Evolutionary conservation across 2,113 vertebrate genomes (phyloP).

Genomic region (Spilogale gracilis): DNA sequence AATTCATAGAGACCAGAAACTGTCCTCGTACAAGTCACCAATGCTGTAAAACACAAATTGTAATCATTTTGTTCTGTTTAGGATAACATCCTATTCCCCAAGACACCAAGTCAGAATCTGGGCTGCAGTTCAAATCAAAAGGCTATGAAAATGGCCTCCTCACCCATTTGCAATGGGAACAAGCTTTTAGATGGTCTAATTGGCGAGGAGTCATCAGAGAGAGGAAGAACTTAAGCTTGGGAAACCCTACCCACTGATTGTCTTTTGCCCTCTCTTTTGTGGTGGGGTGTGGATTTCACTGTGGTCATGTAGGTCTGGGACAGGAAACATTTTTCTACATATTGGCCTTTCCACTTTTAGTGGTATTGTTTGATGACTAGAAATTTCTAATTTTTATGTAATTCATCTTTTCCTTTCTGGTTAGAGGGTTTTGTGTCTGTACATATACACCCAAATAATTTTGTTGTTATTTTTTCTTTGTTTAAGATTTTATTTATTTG

Average conservation of each 20-base stretch:
- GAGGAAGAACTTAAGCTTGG: background rate
- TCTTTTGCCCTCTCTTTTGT: constrained; percentile 31
- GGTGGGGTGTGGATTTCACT: background rate
- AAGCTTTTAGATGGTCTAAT: background rate
- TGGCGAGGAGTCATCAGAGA: background rate
- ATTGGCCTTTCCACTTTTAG: background rate
- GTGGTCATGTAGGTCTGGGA: background rate
- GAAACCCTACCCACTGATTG: background rate
- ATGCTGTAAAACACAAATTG: background rate
- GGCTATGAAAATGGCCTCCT: background rate
- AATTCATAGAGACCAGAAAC: constrained; percentile 8
- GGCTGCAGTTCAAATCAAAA: background rate
- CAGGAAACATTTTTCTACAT: constrained; percentile 59
- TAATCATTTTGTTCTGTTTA: background rate
- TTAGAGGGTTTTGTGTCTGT: background rate
- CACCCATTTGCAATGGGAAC: background rate
- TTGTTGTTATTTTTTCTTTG: background rate
- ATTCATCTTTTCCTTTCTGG: background rate
- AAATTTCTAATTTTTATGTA: background rate
- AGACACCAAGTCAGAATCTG: background rate
- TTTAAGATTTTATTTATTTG: no score
- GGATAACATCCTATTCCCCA: background rate
- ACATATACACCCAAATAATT: background rate
- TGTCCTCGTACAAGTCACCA: background rate
- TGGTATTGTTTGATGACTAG: background rate